Evolutionary conservation across 2,797 vertebrate genomes (phyloP), one percentile per base, ranked within the genome.

Genomic region (Sebastes cheni): DNA sequence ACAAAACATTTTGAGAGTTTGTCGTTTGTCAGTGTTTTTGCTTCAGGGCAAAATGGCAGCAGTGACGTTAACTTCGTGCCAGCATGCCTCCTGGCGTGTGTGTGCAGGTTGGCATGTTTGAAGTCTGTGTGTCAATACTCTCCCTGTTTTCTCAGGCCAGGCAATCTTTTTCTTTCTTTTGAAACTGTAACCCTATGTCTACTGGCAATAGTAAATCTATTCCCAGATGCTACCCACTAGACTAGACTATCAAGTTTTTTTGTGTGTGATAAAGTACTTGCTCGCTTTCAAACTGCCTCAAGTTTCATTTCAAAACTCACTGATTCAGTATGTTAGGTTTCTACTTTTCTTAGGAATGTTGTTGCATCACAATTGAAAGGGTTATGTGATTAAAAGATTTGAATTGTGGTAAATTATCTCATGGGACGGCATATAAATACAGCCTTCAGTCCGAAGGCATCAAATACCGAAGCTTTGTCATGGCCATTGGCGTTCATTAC

Each of bases 1-100:
- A 65, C 29, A 27, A 32, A 82, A 76, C 59, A 36, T 72, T 77
- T 62, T 18, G n/a, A 20, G 36, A 34, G 10, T 75, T 52, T 85
- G 80, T 20, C 4, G 2, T 56, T 73, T 60, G 10, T 59, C 61
- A 52, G n/a, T 83, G 42, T 83, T 83, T 75, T 72, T 39, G 83
- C 85, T 70, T 75, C 56, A 65, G 71, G 83, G 29, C 4, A 72
- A 80, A 79, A 74, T 76, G 58, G 29, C 82, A 83, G 52, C 71
- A 72, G 75, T 58, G 68, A 80, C 14, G 20, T 65, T 82, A 60
- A 56, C 29, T 71, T 34, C 64, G 55, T 81, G 77, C 65, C 72
- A 83, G 23, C 14, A 12, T 18, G 10, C 67, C 59, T 59, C 20
- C 55, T 67, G 70, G 69, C 50, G 39, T 65, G 16, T 65, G 65